Conservation (phyloP, 2,888 invertebrate genomes). For the Chrysopilus asiliformis region DNA sequence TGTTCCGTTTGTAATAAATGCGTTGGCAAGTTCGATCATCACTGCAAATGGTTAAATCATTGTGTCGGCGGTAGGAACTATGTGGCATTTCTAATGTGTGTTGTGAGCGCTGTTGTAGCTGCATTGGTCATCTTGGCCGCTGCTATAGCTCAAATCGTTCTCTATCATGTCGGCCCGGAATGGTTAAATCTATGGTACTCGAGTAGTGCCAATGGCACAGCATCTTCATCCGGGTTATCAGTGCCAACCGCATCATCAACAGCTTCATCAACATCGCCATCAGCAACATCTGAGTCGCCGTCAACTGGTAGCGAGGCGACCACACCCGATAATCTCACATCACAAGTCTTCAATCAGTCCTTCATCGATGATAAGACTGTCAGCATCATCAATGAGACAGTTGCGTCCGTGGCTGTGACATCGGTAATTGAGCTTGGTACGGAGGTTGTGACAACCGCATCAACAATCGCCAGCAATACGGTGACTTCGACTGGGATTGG, state of each 20-base stretch:
- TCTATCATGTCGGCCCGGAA: constrained; percentile 46
- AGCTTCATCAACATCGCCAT: constrained; percentile 15
- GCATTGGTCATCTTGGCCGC: constrained; percentile 55
- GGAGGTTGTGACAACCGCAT: constrained; percentile 16
- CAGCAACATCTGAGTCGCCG: neutral
- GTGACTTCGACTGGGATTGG: constrained; percentile 24
- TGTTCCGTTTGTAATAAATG: constrained; percentile 97
- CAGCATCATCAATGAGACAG: neutral
- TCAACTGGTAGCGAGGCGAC: neutral
- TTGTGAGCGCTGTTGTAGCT: constrained; percentile 62
- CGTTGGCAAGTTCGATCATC: constrained; percentile 88
- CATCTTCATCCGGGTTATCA: constrained; percentile 14
- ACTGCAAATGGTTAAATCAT: constrained; percentile 98
- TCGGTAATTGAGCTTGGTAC: constrained; percentile 15
- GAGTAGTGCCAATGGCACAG: neutral
- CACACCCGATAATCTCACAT: constrained; percentile 7
- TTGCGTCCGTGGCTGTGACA: constrained; percentile 9
- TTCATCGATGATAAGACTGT: constrained; percentile 8
- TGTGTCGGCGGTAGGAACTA: constrained; percentile 90
- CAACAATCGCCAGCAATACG: constrained; percentile 1
- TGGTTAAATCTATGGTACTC: constrained; percentile 39
- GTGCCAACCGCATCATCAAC: constrained; percentile 7
- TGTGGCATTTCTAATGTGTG: constrained; percentile 65
- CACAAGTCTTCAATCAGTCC: constrained; percentile 12
- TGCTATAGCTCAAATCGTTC: constrained; percentile 53